phyloP scores from a whole-genome alignment of 2,113 vertebrate genomes.

The Rousettus leschenaultii region DNA sequence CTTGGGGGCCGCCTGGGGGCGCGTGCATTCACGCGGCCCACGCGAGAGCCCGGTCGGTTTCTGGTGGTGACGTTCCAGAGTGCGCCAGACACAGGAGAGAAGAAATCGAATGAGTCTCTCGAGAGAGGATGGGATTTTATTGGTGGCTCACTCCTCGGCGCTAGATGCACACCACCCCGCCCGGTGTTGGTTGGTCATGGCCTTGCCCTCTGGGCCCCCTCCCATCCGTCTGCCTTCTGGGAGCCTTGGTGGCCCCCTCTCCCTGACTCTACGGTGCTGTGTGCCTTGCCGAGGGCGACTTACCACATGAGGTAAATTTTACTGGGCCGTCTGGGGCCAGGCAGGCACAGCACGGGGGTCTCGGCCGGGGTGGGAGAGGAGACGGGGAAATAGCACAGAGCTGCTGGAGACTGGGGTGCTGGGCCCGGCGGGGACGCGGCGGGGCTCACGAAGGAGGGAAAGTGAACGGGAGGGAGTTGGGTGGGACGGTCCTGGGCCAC shows the following conservation, averaged over 20 bases:
- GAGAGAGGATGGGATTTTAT: constrained; percentile 64
- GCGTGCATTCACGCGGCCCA: background rate
- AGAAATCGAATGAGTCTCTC: constrained; percentile 54
- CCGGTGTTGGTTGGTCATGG: background rate
- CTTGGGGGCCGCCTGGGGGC: background rate
- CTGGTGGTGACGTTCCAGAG: background rate
- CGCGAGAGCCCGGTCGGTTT: background rate
- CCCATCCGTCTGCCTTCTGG: constrained; percentile 27
- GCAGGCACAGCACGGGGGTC: constrained; percentile 61
- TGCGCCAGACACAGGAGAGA: background rate
- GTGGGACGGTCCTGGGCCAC: background rate
- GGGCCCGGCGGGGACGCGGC: background rate
- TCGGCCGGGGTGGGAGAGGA: constrained; percentile 21
- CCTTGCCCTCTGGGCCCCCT: background rate
- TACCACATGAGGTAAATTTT: constrained; percentile 69
- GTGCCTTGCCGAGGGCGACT: background rate
- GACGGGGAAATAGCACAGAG: constrained; percentile 66
- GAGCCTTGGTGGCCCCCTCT: background rate
- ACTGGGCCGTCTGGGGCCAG: constrained; percentile 46
- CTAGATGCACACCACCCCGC: background rate
- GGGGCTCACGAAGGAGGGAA: background rate
- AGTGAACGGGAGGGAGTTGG: background rate
- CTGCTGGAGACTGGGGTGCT: background rate
- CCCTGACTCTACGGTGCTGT: background rate
- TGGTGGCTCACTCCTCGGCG: background rate